Evolutionary conservation across 2,888 invertebrate species (phyloP).

Genomic region (Bhutanitis thaidina): DNA sequence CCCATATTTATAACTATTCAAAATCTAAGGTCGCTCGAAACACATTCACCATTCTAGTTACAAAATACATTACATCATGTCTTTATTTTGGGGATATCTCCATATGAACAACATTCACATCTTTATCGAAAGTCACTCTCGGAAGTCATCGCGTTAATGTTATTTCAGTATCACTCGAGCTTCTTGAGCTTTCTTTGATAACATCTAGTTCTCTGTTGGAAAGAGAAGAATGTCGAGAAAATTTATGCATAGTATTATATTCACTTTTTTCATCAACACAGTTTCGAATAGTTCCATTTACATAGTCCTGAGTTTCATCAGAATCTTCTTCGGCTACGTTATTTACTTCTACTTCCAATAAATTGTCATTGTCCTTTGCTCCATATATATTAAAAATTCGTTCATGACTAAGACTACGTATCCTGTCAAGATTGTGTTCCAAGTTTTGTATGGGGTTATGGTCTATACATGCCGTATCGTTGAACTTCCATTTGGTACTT

Average conservation of each 20-base stretch:
- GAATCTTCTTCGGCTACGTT: conserved; percentile 56
- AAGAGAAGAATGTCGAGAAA: conserved; percentile 69
- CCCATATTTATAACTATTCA: conserved; percentile 23
- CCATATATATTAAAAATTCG: conserved; percentile 58
- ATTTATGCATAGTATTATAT: conserved; percentile 59
- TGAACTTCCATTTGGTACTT: conserved; percentile 73
- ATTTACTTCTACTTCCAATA: conserved; percentile 71
- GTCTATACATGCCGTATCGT: conserved; percentile 56
- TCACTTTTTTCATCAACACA: conserved; percentile 68
- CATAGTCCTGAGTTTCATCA: conserved; percentile 59
- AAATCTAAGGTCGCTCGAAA: conserved; percentile 19
- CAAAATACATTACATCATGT: conserved; percentile 31
- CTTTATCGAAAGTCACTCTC: conserved; percentile 67
- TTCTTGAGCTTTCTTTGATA: conserved; percentile 75
- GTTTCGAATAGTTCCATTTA: conserved; percentile 49
- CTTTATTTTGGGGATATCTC: conserved; percentile 48
- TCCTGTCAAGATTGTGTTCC: conserved; percentile 73
- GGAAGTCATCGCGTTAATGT: conserved; percentile 76
- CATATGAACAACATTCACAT: conserved; percentile 66
- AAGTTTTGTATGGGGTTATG: conserved; percentile 63
- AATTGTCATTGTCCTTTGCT: conserved; percentile 60
- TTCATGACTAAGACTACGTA: conserved; percentile 70
- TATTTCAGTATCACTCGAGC: conserved; percentile 77
- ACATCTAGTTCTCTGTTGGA: conserved; percentile 75
- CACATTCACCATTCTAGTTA: conserved; percentile 38